Percentiles rank a stretch among this genome's conserved stretches.
Evolutionary conservation across 64 coral and sea anemone species (phyloP).

Genomic region (Orbicella faveolata): DNA sequence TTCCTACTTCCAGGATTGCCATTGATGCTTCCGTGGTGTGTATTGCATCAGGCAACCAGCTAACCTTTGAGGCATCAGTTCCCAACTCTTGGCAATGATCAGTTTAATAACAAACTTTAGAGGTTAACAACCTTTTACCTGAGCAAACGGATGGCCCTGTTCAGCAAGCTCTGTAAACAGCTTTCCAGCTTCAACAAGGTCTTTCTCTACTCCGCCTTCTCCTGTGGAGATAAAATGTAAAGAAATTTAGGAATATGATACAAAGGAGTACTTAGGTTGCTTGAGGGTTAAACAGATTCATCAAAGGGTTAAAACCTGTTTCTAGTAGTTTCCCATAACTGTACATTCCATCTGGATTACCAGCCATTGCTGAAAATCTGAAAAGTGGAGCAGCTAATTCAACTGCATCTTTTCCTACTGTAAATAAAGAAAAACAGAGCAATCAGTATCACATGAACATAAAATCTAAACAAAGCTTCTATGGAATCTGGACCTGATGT

Average conservation of each 20-base stretch:
- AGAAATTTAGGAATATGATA: not conserved
- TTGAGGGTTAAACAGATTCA: not conserved
- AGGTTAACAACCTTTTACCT: slow-evolving; percentile 28
- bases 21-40: too few relatives aligned
- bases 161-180: slow-evolving; percentile 86
- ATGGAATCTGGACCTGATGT: not conserved
- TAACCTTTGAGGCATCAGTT: too few relatives aligned
- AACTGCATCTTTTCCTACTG: slow-evolving; percentile 82
- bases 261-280: not conserved
- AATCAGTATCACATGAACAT: not conserved
- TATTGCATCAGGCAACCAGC: too few relatives aligned
- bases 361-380: slow-evolving; percentile 73
- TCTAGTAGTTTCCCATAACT: slow-evolving; percentile 91
- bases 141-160: slow-evolving; percentile 95
- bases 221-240: not conserved
- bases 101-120: too few relatives aligned
- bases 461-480: not conserved
- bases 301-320: slow-evolving; percentile 17
- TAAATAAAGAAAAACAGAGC: not conserved
- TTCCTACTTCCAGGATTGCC: too few relatives aligned
- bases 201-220: slow-evolving; percentile 70
- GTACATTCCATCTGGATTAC: slow-evolving; percentile 93
- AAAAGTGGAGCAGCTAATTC: slow-evolving; percentile 87
- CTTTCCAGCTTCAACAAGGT: slow-evolving; percentile 87
- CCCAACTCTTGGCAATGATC: too few relatives aligned